Percentiles rank a stretch among this genome's conserved stretches.
Conservation (phyloP, 2,113 vertebrate genomes). For the Scomber scombrus region DNA sequence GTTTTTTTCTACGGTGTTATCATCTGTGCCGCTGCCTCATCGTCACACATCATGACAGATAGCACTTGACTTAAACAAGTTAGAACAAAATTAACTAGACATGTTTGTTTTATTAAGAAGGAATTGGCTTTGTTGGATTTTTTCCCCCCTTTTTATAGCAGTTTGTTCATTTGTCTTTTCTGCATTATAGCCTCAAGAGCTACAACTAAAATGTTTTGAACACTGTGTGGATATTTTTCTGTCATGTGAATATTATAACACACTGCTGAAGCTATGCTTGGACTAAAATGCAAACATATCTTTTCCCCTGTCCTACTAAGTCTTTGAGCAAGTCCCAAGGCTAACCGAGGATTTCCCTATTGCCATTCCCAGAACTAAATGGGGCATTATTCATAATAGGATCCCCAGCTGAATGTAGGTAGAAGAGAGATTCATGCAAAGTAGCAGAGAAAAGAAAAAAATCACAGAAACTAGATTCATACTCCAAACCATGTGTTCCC, state of each 20-base stretch:
- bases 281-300: slow-evolving; percentile 60
- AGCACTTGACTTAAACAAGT: slow-evolving; percentile 4
- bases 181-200: slow-evolving; percentile 5
- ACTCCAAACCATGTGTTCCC: background rate
- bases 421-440: slow-evolving; percentile 29
- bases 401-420: slow-evolving; percentile 40
- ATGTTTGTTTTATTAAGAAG: slow-evolving; percentile 18
- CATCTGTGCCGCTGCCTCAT: slow-evolving; percentile 28
- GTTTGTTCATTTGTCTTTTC: slow-evolving; percentile 23
- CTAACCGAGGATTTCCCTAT: slow-evolving; percentile 58
- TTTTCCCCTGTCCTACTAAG: slow-evolving; percentile 48
- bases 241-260: slow-evolving; percentile 16
- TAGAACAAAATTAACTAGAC: slow-evolving; percentile 31
- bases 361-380: slow-evolving; percentile 57
- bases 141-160: background rate
- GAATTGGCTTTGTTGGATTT: slow-evolving; percentile 17
- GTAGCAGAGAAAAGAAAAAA: background rate
- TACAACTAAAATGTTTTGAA: slow-evolving; percentile 33
- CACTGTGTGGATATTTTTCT: slow-evolving; percentile 42
- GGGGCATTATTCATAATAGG: slow-evolving; percentile 64
- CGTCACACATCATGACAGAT: slow-evolving; percentile 22
- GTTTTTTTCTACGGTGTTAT: slow-evolving; percentile 46
- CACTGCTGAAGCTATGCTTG: slow-evolving; percentile 20
- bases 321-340: slow-evolving; percentile 60
- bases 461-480: background rate